Conservation (phyloP, 2,888 invertebrate species). For the Scelioninae gen. 1 region DNA sequence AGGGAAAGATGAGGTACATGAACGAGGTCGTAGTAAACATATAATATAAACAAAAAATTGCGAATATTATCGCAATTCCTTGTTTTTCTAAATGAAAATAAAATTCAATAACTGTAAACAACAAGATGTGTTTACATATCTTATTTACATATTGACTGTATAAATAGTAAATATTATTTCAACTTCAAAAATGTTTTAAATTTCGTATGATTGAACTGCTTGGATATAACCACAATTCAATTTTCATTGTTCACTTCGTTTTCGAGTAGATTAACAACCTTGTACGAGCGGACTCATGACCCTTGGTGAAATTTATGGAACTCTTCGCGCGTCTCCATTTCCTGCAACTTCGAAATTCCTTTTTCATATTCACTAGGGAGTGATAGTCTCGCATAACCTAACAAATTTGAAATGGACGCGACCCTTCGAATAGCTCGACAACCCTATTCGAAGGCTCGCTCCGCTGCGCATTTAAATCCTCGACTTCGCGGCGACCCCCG, state of each 20-base stretch:
- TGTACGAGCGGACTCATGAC: slow-evolving; percentile 36
- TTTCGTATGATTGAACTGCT: too few species aligned
- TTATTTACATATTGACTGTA: too few species aligned
- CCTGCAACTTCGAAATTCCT: slow-evolving; percentile 77
- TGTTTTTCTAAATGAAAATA: too few species aligned
- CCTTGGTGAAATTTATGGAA: slow-evolving; percentile 57
- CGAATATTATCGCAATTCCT: too few species aligned
- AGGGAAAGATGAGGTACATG: too few species aligned
- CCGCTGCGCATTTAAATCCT: slow-evolving; percentile 83
- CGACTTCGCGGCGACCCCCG: slow-evolving; percentile 73
- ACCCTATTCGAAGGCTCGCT: slow-evolving; percentile 72
- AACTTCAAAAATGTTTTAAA: too few species aligned
- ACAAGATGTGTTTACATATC: too few species aligned
- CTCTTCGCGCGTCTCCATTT: slow-evolving; percentile 59
- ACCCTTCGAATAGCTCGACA: slow-evolving; percentile 68
- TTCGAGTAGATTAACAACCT: slow-evolving; percentile 44
- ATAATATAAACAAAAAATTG: too few species aligned
- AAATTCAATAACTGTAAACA: too few species aligned
- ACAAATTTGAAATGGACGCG: slow-evolving; percentile 79
- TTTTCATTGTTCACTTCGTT: slow-evolving; percentile 1
- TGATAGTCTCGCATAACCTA: slow-evolving; percentile 81
- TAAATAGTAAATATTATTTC: too few species aligned
- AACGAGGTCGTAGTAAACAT: too few species aligned
- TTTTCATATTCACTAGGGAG: slow-evolving; percentile 83
- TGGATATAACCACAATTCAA: neutral